A percentile compares a stretch with the other conserved stretches of the same genome.
phyloP scores from a whole-genome alignment of 2,888 invertebrate genomes.

The Teleiodes luculella region DNA sequence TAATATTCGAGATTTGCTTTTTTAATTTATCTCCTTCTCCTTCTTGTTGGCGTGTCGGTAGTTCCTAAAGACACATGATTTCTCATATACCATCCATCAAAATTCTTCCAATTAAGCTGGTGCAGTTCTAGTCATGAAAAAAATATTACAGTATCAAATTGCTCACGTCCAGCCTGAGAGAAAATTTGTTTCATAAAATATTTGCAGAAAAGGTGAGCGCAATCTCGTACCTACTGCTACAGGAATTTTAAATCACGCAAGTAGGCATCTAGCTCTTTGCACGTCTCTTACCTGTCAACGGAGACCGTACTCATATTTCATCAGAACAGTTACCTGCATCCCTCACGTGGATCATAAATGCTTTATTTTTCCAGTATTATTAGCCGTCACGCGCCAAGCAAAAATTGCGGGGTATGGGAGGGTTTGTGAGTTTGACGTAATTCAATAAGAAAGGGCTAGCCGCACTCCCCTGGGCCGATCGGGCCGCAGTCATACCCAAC shows the following conservation, averaged over 20 bases:
- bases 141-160: not conserved
- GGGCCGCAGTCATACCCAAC: conserved; percentile 47
- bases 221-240: not conserved
- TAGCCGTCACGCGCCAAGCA: conserved; percentile 40
- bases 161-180: not conserved
- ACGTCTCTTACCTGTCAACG: conserved; percentile 6
- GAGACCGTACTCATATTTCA: conserved; percentile 1
- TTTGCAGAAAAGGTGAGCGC: conserved; percentile 4
- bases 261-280: conserved; percentile 6
- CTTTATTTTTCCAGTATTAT: conserved; percentile 29
- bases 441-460: conserved; percentile 23
- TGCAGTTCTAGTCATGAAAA: not conserved
- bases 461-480: conserved; percentile 26
- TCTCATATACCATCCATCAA: too few relatives aligned
- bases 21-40: too few relatives aligned
- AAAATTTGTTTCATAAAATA: conserved; percentile 3
- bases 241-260: conserved; percentile 3
- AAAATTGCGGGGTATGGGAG: conserved; percentile 30
- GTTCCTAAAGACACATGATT: too few relatives aligned
- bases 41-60: too few relatives aligned
- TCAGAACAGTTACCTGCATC: conserved; percentile 1
- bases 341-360: conserved; percentile 32
- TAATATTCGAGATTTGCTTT: not conserved
- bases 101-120: not conserved
- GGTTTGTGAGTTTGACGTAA: conserved; percentile 35